phyloP scores from a whole-genome alignment of 2,113 vertebrate genomes.

The Cepphus grylle region DNA sequence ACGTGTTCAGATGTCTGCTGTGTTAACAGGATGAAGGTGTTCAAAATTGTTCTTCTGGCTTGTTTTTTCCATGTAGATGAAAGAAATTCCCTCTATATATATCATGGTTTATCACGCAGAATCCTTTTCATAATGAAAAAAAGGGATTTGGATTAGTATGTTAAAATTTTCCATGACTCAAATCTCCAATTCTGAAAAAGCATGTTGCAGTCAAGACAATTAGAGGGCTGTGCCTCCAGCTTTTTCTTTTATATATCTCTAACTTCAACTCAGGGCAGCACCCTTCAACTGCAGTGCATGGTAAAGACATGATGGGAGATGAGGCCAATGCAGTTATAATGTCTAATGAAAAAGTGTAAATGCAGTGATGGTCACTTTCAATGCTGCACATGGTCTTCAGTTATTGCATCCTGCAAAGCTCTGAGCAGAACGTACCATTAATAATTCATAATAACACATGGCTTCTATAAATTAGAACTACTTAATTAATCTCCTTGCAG shows the following conservation, averaged over 20 bases:
- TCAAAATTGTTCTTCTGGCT: neutral
- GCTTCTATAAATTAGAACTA: neutral
- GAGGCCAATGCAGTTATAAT: neutral
- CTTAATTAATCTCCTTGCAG: conserved; percentile 21
- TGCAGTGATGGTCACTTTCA: neutral
- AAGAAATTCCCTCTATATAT: neutral
- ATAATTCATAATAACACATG: conserved; percentile 18
- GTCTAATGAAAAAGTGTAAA: neutral
- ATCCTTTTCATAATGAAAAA: neutral
- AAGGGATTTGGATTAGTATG: neutral
- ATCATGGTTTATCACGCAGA: neutral
- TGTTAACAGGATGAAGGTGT: neutral
- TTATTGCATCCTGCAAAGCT: neutral
- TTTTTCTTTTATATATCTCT: neutral
- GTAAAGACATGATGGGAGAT: neutral
- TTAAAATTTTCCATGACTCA: neutral
- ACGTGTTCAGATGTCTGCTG: neutral
- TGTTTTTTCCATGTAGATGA: neutral
- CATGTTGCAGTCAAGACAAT: neutral
- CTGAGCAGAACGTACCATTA: neutral
- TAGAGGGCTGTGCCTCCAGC: neutral
- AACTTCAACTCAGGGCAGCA: neutral
- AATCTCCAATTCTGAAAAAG: neutral
- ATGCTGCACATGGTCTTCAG: neutral
- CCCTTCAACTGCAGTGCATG: neutral